Base-by-base conservation (phyloP, 2,888 invertebrate genomes). In the Phrixothrix hirtus region DNA sequence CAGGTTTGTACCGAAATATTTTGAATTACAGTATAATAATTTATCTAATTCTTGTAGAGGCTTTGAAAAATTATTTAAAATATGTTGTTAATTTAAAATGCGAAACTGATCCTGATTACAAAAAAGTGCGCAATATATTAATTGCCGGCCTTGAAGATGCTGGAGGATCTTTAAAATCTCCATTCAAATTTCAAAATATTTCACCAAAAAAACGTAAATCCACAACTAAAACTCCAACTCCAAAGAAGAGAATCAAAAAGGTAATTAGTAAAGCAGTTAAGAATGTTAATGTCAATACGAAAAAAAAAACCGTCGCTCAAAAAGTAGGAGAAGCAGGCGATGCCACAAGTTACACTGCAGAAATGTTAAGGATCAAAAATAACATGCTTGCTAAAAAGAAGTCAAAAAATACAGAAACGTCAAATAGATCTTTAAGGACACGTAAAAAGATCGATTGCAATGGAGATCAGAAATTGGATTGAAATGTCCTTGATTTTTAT, bases 41-140 rank as follows among this genome's bases (percentile, higher is more conserved):
- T 15, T 9, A 10, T 15, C 1, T 6, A 13, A 11, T 38, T 12
- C 53, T 81, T 80, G 49, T 76, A 86, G 86, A 76, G 41, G 79
- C 83, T 11, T 71, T 89, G 1, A 73, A 77, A 7, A 81, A 84
- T 41, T 89, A 82, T 66, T 80, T 92, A 62, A 82, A 84, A 53
- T 84, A 88, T 67, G 80, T 91, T 2, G 78, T 81, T 36, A 79
- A 81, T 27, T 61, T 93, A 63, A 79, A 86, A 57, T 88, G 87
- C 61, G 83, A 88, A 63, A 84, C 86, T 11, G 75, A 74, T 9
- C 91, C 92, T 0, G 84, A 92, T 70, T 93, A 92, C 69, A 76
- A 81, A 0, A 84, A 86, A 70, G 85, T 88, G 57, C 79, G 83
- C 10, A 79, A 83, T 54, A 75, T 88, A 10, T 85, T 93, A 57